Percentiles rank a stretch among this genome's conserved stretches.
phyloP scores from a whole-genome alignment of 2,888 invertebrate genomes.

The Eupeodes latifasciatus region DNA sequence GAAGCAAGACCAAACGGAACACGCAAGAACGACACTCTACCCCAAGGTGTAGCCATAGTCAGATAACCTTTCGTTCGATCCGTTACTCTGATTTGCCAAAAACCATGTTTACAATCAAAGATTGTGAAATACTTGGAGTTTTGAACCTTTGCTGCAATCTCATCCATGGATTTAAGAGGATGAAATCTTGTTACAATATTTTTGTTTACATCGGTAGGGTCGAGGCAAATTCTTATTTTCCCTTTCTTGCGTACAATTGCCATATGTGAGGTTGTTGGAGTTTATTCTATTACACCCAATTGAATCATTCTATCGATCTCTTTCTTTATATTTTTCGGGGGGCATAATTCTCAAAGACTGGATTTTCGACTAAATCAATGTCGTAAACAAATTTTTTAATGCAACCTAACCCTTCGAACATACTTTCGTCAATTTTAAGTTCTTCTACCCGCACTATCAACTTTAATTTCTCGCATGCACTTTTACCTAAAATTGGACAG shows the following conservation, averaged over 20 bases:
- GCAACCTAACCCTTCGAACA: constrained; percentile 62
- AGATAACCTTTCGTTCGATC: constrained; percentile 59
- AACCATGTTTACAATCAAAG: constrained; percentile 65
- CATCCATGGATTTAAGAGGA: constrained; percentile 45
- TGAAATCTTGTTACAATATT: constrained; percentile 45
- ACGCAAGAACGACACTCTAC: constrained; percentile 58
- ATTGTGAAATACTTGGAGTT: constrained; percentile 57
- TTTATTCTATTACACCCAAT: constrained; percentile 14
- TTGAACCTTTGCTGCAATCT: constrained; percentile 34
- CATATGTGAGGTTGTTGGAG: constrained; percentile 40
- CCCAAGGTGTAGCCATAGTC: constrained; percentile 69
- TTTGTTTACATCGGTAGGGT: constrained; percentile 47
- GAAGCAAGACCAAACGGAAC: constrained; percentile 44
- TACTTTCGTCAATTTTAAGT: constrained; percentile 39
- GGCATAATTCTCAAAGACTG: constrained; percentile 35
- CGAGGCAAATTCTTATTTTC: constrained; percentile 47
- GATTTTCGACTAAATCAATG: constrained; percentile 44
- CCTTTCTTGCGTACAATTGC: constrained; percentile 39
- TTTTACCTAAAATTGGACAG: constrained; percentile 56
- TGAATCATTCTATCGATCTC: constrained; percentile 49
- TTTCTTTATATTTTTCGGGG: constrained; percentile 42
- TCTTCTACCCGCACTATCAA: constrained; percentile 55
- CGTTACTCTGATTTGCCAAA: constrained; percentile 64
- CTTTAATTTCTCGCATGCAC: constrained; percentile 55
- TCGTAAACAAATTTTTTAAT: constrained; percentile 56